A percentile compares a stretch with the other conserved stretches of the same genome.
phyloP scores from a whole-genome alignment of 1,140 invertebrate genomes.

The Caenorhabditis remanei region DNA sequence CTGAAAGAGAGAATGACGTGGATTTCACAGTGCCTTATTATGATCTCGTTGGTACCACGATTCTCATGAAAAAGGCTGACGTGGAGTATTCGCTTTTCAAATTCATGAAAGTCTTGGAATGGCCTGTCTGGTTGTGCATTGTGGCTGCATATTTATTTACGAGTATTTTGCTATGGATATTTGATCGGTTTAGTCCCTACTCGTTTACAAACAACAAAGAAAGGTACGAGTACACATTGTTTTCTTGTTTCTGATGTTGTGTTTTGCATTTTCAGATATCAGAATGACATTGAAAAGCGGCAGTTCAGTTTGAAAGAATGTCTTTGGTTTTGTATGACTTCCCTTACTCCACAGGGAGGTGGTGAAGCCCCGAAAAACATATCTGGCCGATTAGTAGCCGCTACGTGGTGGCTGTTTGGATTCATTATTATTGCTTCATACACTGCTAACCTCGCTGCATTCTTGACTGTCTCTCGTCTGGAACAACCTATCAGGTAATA shows the following conservation, averaged over 20 bases:
- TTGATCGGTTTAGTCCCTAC: slow-evolving; percentile 95
- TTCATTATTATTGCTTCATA: slow-evolving; percentile 98
- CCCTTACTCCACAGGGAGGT: slow-evolving; percentile 92
- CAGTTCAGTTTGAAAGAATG: slow-evolving; percentile 96
- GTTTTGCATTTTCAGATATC: slow-evolving; percentile 83
- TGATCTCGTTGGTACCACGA: slow-evolving; percentile 92
- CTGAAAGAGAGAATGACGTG: slow-evolving; percentile 91
- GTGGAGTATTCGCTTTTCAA: slow-evolving; percentile 88
- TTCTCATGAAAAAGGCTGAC: slow-evolving; percentile 88
- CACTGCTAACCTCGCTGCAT: slow-evolving; percentile 95
- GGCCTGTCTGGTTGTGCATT: slow-evolving; percentile 95
- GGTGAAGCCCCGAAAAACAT: slow-evolving; percentile 88
- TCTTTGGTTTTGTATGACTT: slow-evolving; percentile 99
- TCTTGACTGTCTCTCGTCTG: slow-evolving; percentile 94
- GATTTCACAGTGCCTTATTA: slow-evolving; percentile 96
- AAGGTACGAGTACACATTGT: neutral
- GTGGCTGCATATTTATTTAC: slow-evolving; percentile 94
- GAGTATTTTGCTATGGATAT: slow-evolving; percentile 92
- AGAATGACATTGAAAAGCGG: slow-evolving; percentile 90
- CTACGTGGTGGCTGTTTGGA: slow-evolving; percentile 98
- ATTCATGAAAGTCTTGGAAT: slow-evolving; percentile 94
- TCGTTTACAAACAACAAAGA: slow-evolving; percentile 89
- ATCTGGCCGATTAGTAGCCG: slow-evolving; percentile 88
- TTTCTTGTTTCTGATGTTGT: neutral
- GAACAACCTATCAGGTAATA: slow-evolving; percentile 87